Base-by-base conservation (phyloP, 2,113 vertebrate genomes). In the Burhinus bistriatus region DNA sequence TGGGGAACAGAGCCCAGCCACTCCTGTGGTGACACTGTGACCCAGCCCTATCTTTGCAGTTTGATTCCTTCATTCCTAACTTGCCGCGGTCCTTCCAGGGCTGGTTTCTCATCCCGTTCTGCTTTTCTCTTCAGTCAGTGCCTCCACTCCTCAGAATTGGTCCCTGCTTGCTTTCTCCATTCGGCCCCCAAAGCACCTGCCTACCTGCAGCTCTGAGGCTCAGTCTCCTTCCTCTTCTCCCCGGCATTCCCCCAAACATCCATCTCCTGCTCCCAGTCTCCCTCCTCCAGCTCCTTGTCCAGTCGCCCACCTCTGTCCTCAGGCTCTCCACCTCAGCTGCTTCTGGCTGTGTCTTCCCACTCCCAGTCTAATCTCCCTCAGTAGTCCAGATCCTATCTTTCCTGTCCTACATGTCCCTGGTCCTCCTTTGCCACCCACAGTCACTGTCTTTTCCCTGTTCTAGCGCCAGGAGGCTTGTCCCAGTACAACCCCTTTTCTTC, bases 71-170 rank as follows among this genome's bases (percentile, higher is more conserved):
- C 34, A 73, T n/a, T 47, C 47, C n/a, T 32, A 7, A 22, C 32
- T 66, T 87, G n/a, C 29, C 38, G 49, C 0, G 0, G 13, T 72
- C 22, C 30, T 62, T 77, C 14, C n/a, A 38, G 52, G 44, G 19
- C 22, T 92, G 45, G 19, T 66, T 89, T 88, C 62, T 77, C 27
- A 44, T 70, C 52, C 21, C 70, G 54, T 9, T 90, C 29, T 5
- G 9, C 14, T 72, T 77, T 72, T 44, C 34, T 78, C 11, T 72
- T 10, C 0, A 2, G 7, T 55, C 59, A 49, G 25, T 81, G 45
- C 19, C 19, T 80, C 11, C 15, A 18, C 3, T 11, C 16, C 45
- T 83, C 26, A 42, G 18, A 55, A 38, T 8, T 7, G 2, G 44
- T 83, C 44, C 45, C 8, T 69, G 18, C 15, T 49, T 69, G 23